Base-by-base conservation (phyloP, 2,888 invertebrate species). In the Lasius fuliginosus region DNA sequence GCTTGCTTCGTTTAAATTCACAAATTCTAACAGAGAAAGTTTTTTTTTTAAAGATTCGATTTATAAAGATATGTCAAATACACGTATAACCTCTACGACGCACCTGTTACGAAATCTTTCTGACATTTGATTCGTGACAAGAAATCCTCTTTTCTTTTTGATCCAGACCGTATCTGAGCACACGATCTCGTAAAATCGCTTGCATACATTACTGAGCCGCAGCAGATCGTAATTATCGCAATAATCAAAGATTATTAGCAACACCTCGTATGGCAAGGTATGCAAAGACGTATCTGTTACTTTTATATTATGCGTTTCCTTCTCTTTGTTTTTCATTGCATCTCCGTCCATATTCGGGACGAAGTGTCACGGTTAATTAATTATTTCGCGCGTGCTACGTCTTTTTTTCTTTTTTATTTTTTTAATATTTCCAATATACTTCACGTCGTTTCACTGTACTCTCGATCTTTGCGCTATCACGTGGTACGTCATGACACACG, bases 231-330 rank as follows among this genome's bases (percentile, higher is more conserved):
- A 91, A 60, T 95, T 95, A 86, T 95, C 94, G 87, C 96, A 96
- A 89, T 95, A 95, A 88, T 95, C 94, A 87, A 96, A 96, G 88
- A 96, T 96, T 85, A 95, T 92, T 60, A 96, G 89, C 18, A 96
- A 92, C 88, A 96, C 92, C 88, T 96, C 96, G 49, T 94, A 93
- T 53, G 96, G 95, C 82, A 96, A 93, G 56, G 88, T 88, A 83
- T 94, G 92, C 67, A 94, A 91, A 79, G 90, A 88, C 91, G 83
- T 87, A 90, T 90, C 88, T 91, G 93, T 91, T 93, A 94, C 94
- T 89, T 92, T 93, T 83, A 49, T n/a, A n/a, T 49, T 49, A 49
- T 1, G n/a, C 49, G n/a, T 18, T 15, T 46, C 18, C 18, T 49
- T 8, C n/a, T 49, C 49, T 49, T 49, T 49, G 18, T 49, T 18